Evolutionary conservation across 2,113 vertebrate species (phyloP).

Genomic region (Stegastes partitus): DNA sequence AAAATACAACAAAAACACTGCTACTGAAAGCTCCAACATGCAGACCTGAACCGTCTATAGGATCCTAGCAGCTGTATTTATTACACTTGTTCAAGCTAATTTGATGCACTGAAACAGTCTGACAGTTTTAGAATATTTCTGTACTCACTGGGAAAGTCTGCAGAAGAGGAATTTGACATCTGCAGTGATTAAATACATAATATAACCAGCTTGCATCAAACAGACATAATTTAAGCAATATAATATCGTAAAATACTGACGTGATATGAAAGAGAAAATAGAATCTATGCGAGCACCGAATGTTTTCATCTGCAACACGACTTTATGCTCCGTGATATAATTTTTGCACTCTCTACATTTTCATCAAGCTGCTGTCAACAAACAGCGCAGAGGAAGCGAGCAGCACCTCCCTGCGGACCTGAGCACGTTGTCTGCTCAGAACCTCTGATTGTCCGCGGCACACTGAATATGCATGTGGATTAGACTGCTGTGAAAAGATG

Average conservation of each 20-base stretch:
- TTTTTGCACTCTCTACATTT: conserved; percentile 44
- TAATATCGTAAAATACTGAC: conserved; percentile 12
- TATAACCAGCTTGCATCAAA: neutral
- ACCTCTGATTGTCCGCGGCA: conserved; percentile 55
- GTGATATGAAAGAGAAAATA: neutral
- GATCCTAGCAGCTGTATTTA: neutral
- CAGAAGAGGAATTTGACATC: neutral
- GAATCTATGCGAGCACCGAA: conserved; percentile 22
- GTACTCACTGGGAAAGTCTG: neutral
- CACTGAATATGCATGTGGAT: conserved; percentile 65
- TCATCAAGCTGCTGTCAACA: conserved; percentile 54
- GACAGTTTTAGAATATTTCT: conserved; percentile 1
- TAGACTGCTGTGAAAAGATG: conserved; percentile 53
- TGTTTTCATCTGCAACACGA: conserved; percentile 40
- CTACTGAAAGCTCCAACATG: neutral
- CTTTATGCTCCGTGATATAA: conserved; percentile 45
- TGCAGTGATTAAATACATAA: conserved; percentile 30
- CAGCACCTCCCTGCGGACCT: conserved; percentile 57
- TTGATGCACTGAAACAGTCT: neutral
- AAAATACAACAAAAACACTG: neutral
- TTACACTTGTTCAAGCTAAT: neutral
- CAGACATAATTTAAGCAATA: neutral
- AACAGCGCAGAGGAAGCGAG: conserved; percentile 56
- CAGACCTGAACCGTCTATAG: neutral
- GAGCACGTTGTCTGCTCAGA: conserved; percentile 47